phyloP scores from a whole-genome alignment of 2,797 vertebrate genomes.

The Aplochiton taeniatus region DNA sequence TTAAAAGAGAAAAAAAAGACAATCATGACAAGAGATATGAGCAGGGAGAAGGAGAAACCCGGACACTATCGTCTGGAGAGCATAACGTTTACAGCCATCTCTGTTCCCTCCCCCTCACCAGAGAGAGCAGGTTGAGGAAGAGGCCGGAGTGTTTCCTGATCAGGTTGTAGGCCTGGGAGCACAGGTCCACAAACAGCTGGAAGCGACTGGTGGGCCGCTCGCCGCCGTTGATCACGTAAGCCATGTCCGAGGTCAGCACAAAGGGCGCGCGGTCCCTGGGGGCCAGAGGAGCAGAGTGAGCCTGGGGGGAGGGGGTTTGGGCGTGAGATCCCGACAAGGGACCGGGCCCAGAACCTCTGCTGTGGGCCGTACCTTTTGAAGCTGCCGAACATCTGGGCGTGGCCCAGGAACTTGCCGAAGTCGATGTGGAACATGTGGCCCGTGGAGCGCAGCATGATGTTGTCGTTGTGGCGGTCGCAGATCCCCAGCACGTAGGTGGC shows the following conservation, averaged over 20 bases:
- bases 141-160: slow-evolving; percentile 92
- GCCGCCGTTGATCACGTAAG: slow-evolving; percentile 97
- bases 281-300: neutral
- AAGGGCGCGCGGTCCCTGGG: slow-evolving; percentile 95
- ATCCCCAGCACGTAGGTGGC: slow-evolving; percentile 96
- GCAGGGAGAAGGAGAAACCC: neutral
- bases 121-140: slow-evolving; percentile 93
- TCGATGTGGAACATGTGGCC: slow-evolving; percentile 99
- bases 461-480: slow-evolving; percentile 97
- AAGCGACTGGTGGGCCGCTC: slow-evolving; percentile 97
- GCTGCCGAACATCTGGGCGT: slow-evolving; percentile 97
- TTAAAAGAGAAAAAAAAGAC: neutral
- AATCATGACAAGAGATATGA: neutral
- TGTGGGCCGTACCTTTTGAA: slow-evolving; percentile 86
- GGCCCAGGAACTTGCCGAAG: slow-evolving; percentile 97
- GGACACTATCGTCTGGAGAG: no score
- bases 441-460: slow-evolving; percentile 96
- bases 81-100: no score
- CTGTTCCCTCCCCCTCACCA: slow-evolving; percentile 77
- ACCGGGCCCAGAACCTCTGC: neutral
- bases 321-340: neutral
- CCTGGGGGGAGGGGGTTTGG: neutral
- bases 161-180: slow-evolving; percentile 96
- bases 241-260: slow-evolving; percentile 98
- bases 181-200: slow-evolving; percentile 96